Percentiles rank a stretch among this genome's conserved stretches.
These are phyloP conservation scores for Platynereis dumerilii DNA, from an alignment of 2,888 invertebrate species.

Conservation along the genomic window DNA sequence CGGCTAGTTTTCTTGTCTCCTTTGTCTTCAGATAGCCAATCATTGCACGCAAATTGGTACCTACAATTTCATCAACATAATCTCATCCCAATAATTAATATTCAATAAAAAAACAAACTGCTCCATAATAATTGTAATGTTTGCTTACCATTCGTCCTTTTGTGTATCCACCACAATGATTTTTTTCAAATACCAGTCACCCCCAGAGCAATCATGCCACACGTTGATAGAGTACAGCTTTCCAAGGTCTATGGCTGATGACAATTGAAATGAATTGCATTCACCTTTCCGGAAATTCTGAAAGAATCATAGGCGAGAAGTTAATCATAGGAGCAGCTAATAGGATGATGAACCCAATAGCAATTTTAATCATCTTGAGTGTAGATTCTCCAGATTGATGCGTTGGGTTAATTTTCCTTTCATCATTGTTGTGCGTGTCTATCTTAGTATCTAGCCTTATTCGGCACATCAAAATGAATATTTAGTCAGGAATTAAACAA, in stretches of 20 bases:
- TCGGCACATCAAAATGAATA: no score
- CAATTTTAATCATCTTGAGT: no score
- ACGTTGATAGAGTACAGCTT: background rate
- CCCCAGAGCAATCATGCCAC: slow-evolving; percentile 3
- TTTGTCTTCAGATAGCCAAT: background rate
- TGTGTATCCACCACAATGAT: background rate
- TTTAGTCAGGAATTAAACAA: no score
- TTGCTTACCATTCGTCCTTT: background rate
- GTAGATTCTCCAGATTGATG: no score
- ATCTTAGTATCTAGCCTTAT: no score
- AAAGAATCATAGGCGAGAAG: background rate
- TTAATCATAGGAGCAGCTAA: no score
- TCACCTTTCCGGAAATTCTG: background rate
- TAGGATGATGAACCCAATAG: no score
- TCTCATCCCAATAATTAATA: no score
- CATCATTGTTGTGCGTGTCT: no score
- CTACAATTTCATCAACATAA: no score
- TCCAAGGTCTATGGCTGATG: background rate
- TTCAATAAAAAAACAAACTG: no score
- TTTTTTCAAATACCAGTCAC: background rate
- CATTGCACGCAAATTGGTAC: slow-evolving; percentile 2
- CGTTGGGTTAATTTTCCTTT: no score
- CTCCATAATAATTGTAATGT: background rate
- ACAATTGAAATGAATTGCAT: background rate
- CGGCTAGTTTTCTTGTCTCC: background rate